These are phyloP conservation scores for Cordylochernes scorpioides DNA, from an alignment of 2,888 invertebrate species.

Conservation along the genomic window DNA sequence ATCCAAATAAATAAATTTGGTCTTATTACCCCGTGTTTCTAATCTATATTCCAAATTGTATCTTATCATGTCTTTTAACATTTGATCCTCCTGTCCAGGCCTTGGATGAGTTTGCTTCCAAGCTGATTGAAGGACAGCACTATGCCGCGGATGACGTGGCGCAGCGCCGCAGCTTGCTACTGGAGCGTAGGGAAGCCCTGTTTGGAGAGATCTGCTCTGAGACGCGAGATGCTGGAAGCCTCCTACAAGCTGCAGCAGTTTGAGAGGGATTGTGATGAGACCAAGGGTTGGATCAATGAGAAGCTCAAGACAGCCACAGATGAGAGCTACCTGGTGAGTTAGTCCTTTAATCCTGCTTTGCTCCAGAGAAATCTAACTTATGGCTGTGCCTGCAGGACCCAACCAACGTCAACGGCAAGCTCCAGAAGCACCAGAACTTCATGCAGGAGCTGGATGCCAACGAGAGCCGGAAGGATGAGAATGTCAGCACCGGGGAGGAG, in stretches of 20 bases:
- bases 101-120: conserved; percentile 86
- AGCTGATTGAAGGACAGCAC: conserved; percentile 86
- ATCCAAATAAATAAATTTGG: background rate
- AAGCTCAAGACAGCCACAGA: conserved; percentile 87
- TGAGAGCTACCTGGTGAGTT: conserved; percentile 44
- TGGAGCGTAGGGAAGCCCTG: conserved; percentile 58
- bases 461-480: conserved; percentile 76
- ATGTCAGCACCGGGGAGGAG: conserved; percentile 57
- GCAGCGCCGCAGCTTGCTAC: conserved; percentile 40
- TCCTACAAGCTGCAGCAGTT: conserved; percentile 89
- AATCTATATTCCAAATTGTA: too few relatives aligned
- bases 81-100: conserved; percentile 27
- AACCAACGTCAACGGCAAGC: conserved; percentile 87
- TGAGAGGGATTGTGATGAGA: conserved; percentile 92
- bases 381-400: conserved; percentile 35
- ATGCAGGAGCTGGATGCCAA: conserved; percentile 92
- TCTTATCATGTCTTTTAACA: background rate
- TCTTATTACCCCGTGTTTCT: background rate
- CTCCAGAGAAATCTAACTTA: background rate
- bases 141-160: conserved; percentile 95
- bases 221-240: conserved; percentile 62
- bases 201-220: conserved; percentile 60
- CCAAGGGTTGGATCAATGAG: conserved; percentile 95
- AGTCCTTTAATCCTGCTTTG: background rate
- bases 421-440: conserved; percentile 94